Evolutionary conservation across 2,888 invertebrate genomes (phyloP).

Genomic region (Dromius quadrimaculatus): DNA sequence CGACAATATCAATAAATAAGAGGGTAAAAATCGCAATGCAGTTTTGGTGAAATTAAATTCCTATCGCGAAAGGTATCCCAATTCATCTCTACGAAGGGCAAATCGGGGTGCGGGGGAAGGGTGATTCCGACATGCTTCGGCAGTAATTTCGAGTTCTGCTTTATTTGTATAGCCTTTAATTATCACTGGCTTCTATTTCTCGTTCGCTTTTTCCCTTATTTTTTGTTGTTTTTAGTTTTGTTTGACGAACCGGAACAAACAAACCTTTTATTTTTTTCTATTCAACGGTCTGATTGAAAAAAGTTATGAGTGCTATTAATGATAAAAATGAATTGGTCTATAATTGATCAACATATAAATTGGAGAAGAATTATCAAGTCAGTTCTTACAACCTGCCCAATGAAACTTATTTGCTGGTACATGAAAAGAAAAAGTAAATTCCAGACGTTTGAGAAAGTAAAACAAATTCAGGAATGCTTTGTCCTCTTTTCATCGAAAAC

Average conservation of each 20-base stretch:
- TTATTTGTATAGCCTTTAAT: constrained; percentile 51
- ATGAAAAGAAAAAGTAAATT: not conserved
- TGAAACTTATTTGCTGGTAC: not conserved
- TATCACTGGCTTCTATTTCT: constrained; percentile 41
- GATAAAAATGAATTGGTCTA: constrained; percentile 33
- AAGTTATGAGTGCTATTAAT: constrained; percentile 4
- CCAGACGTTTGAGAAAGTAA: constrained; percentile 2
- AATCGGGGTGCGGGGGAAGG: not conserved
- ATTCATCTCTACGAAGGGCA: constrained; percentile 27
- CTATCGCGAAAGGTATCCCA: constrained; percentile 45
- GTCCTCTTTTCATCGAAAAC: constrained; percentile 28
- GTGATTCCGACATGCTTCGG: constrained; percentile 38
- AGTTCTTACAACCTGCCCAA: not conserved
- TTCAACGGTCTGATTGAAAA: constrained; percentile 40
- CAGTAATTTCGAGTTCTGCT: constrained; percentile 48
- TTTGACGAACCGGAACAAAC: constrained; percentile 49
- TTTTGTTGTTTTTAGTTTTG: constrained; percentile 48
- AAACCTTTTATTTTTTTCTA: constrained; percentile 44
- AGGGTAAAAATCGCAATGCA: not conserved
- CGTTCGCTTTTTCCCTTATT: constrained; percentile 34
- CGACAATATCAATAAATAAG: constrained; percentile 5
- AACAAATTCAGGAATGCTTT: constrained; percentile 27
- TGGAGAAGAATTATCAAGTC: not conserved
- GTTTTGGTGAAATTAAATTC: constrained; percentile 36
- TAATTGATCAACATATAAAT: not conserved